Percentiles rank a stretch among this genome's conserved stretches.
phyloP scores from a whole-genome alignment of 2,888 invertebrate species.

The Coleophora flavipennella region DNA sequence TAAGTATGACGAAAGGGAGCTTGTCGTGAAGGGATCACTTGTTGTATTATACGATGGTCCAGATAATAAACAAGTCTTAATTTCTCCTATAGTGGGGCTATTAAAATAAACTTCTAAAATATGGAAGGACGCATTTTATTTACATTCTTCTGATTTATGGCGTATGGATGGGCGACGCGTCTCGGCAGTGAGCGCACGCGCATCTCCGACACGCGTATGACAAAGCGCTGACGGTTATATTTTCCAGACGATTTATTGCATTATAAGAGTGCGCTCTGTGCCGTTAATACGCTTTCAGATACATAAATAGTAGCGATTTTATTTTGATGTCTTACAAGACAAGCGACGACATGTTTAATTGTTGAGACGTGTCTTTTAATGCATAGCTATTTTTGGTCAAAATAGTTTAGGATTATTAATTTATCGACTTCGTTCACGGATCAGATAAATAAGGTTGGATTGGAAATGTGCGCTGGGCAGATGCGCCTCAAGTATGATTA shows the following conservation, averaged over 20 bases:
- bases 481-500: too few species aligned
- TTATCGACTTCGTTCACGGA: too few species aligned
- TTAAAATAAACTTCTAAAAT: conserved; percentile 69
- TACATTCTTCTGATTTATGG: conserved; percentile 61
- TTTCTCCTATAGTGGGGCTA: conserved; percentile 62
- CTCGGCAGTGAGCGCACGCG: conserved; percentile 25
- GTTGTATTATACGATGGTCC: conserved; percentile 57
- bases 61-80: conserved; percentile 69
- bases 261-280: conserved; percentile 62
- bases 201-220: conserved; percentile 53
- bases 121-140: conserved; percentile 67
- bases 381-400: conserved; percentile 51
- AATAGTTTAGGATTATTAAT: conserved; percentile 30
- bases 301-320: conserved; percentile 70
- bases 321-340: conserved; percentile 70
- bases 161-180: conserved; percentile 40
- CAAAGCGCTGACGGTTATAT: conserved; percentile 67
- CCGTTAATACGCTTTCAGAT: conserved; percentile 63
- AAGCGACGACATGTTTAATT: conserved; percentile 65
- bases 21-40: conserved; percentile 56
- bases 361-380: conserved; percentile 53
- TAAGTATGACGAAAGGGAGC: conserved; percentile 42
- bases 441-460: too few species aligned
- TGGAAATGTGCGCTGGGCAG: too few species aligned
- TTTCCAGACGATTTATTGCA: conserved; percentile 71